phyloP scores from a whole-genome alignment of 1,140 invertebrate species.

The Steinernema feltiae region DNA sequence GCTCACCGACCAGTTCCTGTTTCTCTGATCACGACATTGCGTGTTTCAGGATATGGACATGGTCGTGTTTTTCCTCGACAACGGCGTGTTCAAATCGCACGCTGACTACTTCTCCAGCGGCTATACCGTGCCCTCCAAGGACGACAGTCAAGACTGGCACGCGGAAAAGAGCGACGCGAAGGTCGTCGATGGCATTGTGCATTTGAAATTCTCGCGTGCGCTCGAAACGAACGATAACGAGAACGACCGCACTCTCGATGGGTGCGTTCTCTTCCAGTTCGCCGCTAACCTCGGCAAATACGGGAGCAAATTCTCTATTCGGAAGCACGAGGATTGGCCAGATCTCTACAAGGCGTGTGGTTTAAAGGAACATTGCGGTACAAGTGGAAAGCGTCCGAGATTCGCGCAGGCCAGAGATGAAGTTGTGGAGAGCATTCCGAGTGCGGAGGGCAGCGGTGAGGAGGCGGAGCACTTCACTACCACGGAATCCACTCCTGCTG shows the following conservation, averaged over 20 bases:
- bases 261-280: background rate
- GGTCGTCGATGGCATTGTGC: background rate
- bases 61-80: background rate
- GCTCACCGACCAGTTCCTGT: too few species aligned
- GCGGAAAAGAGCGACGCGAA: background rate
- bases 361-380: background rate
- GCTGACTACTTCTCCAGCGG: constrained; percentile 2
- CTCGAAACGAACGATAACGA: background rate
- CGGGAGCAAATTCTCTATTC: background rate
- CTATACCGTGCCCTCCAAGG: background rate
- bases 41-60: constrained; percentile 10
- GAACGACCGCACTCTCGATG: background rate
- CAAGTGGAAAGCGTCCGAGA: background rate
- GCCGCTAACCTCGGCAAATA: background rate
- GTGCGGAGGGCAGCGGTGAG: background rate
- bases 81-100: background rate
- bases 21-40: too few species aligned
- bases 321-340: background rate
- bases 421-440: background rate
- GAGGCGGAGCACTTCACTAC: background rate
- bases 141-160: constrained; percentile 1
- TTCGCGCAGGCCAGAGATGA: background rate
- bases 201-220: background rate
- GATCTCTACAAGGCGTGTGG: background rate
- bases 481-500: background rate